Conservation (phyloP, 2,888 invertebrate genomes). For the Lamproptera curius region DNA sequence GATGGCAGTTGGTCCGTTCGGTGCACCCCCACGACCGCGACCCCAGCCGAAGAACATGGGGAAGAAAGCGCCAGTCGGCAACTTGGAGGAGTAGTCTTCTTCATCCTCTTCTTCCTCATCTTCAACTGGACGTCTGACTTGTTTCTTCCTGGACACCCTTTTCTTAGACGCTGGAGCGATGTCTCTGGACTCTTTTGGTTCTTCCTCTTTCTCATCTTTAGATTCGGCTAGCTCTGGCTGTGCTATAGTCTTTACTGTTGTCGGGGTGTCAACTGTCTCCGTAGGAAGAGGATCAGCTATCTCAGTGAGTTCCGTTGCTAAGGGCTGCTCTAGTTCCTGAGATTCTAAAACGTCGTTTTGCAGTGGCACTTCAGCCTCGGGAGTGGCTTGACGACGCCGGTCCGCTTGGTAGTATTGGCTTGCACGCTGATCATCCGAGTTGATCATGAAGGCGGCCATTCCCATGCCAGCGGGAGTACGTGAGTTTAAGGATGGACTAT, state of each 20-base stretch:
- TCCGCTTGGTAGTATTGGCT: slow-evolving; percentile 63
- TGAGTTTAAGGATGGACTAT: slow-evolving; percentile 61
- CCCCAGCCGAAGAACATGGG: slow-evolving; percentile 81
- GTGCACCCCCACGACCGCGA: slow-evolving; percentile 49
- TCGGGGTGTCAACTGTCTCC: slow-evolving; percentile 45
- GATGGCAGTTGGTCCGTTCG: slow-evolving; percentile 83
- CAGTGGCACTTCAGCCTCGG: slow-evolving; percentile 53
- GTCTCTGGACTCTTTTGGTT: slow-evolving; percentile 51
- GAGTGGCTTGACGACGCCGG: slow-evolving; percentile 57
- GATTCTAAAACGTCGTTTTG: slow-evolving; percentile 64
- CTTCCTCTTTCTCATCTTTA: slow-evolving; percentile 54
- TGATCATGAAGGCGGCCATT: slow-evolving; percentile 64
- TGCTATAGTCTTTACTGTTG: slow-evolving; percentile 43
- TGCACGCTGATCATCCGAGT: slow-evolving; percentile 48
- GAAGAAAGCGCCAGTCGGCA: slow-evolving; percentile 79
- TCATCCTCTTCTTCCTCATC: slow-evolving; percentile 74
- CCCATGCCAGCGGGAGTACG: slow-evolving; percentile 49
- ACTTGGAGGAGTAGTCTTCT: slow-evolving; percentile 62
- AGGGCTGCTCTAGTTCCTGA: slow-evolving; percentile 28
- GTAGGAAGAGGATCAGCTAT: slow-evolving; percentile 46
- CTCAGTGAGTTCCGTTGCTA: slow-evolving; percentile 46
- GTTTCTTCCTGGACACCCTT: slow-evolving; percentile 56
- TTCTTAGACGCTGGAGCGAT: slow-evolving; percentile 42
- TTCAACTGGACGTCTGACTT: slow-evolving; percentile 51
- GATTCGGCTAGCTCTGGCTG: slow-evolving; percentile 55